Base-by-base conservation (phyloP, 2,113 vertebrate species). In the Myotis brandtii region DNA sequence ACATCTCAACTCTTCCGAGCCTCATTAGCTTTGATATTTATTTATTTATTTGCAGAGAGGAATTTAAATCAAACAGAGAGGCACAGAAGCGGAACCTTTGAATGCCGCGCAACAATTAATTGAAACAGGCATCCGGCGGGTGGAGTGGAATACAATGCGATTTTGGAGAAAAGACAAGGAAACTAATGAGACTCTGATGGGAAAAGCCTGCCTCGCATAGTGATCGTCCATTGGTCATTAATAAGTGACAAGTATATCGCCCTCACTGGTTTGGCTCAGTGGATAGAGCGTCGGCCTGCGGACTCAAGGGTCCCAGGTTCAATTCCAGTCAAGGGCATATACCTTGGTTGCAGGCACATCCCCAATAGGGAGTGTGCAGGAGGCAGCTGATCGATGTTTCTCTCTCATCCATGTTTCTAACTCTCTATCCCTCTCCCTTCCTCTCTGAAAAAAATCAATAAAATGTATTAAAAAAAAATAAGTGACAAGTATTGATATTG, bases 21-120 rank as follows among this genome's bases (percentile, higher is more conserved):
- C 98, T 98, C 98, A 94, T 98, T 98, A 98, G 97, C 98, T 98
- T 99, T 98, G 98, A 98, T 98, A 97, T 75, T 95, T 93, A 52
- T 97, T 98, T 97, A 98, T 98, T 97, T 97, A 90, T 34, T 72
- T 86, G 79, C 86, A 59, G 94, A 95, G 94, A 87, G 86, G 95
- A 97, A 97, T 97, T 96, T 82, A 97, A 97, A 97, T 96, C 95
- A 97, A 97, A 96, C 92, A 97, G 96, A 97, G 95, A 40, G 97
- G 97, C 98, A 97, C 92, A 95, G 96, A 98, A 93, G 93, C 96
- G 96, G 84, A 97, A 96, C 95, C 97, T 98, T 98, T 98, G 98
- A 98, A 98, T 97, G 97, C 96, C 56, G 92, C 96, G 91, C 89
- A 80, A 97, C 97, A 97, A 89, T 97, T 98, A 98, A 98, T 98